These are phyloP conservation scores for Dryas iulia DNA, from an alignment of 1,140 invertebrate species.

Conservation along the genomic window DNA sequence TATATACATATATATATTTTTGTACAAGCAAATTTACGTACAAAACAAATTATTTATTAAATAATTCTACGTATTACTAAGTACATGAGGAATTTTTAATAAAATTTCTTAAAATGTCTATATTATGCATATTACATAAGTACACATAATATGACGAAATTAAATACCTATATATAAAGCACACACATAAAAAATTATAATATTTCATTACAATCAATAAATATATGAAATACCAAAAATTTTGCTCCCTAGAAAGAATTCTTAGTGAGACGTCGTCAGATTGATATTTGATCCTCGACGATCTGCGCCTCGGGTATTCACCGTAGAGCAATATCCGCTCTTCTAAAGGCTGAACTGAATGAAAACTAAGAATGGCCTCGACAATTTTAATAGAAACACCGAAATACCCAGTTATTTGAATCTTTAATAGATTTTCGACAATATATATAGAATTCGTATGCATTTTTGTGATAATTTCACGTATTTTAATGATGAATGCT, in stretches of 20 bases:
- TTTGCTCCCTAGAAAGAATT: neutral
- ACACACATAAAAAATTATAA: neutral
- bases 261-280: neutral
- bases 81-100: no score
- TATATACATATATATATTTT: no score
- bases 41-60: no score
- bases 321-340: neutral
- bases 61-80: no score
- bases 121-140: no score
- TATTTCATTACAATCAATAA: neutral
- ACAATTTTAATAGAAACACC: neutral
- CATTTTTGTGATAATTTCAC: no score
- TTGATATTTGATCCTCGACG: conserved; percentile 1
- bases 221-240: neutral
- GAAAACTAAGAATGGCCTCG: neutral
- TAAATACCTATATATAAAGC: no score
- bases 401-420: neutral
- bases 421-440: neutral
- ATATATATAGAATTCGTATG: neutral
- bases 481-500: no score
- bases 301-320: conserved; percentile 1
- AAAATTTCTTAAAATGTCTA: no score
- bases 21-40: no score
- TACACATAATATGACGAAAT: no score
- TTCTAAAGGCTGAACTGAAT: neutral